Percentiles rank a stretch among this genome's conserved stretches.
Conservation (phyloP, 2,113 vertebrate species). For the Nycticryphes semicollaris region DNA sequence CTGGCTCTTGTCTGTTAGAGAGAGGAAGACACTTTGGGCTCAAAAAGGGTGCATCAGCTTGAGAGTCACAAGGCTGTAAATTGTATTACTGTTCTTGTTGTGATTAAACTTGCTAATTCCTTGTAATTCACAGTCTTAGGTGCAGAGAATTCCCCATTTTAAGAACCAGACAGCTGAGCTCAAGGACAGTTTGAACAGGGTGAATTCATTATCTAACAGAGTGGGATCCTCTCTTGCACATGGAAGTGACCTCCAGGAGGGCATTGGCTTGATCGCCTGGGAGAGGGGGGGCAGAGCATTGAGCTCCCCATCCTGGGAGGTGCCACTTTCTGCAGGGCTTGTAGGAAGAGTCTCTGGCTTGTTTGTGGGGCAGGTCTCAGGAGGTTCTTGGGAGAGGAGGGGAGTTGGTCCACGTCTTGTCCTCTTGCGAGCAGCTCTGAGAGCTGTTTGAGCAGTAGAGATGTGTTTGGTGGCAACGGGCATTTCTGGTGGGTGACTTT, state of each 20-base stretch:
- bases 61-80: background rate
- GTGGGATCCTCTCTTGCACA: background rate
- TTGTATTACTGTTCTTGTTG: background rate
- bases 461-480: background rate
- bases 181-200: background rate
- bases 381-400: background rate
- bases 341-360: background rate
- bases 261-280: background rate
- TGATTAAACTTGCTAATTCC: slow-evolving; percentile 48
- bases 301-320: background rate
- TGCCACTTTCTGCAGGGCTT: background rate
- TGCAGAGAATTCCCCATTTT: background rate
- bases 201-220: background rate
- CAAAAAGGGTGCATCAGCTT: slow-evolving; percentile 19
- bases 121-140: background rate
- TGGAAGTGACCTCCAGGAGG: background rate
- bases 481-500: background rate
- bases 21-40: background rate
- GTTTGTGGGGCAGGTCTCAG: accelerated
- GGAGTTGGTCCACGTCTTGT: background rate
- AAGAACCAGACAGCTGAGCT: background rate
- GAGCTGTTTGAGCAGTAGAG: background rate
- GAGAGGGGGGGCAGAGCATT: accelerated
- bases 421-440: background rate
- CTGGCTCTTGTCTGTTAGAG: background rate